Percentiles rank a stretch among this genome's conserved stretches.
Evolutionary conservation across 2,113 vertebrate genomes (phyloP).

Genomic region (Nicator chloris): DNA sequence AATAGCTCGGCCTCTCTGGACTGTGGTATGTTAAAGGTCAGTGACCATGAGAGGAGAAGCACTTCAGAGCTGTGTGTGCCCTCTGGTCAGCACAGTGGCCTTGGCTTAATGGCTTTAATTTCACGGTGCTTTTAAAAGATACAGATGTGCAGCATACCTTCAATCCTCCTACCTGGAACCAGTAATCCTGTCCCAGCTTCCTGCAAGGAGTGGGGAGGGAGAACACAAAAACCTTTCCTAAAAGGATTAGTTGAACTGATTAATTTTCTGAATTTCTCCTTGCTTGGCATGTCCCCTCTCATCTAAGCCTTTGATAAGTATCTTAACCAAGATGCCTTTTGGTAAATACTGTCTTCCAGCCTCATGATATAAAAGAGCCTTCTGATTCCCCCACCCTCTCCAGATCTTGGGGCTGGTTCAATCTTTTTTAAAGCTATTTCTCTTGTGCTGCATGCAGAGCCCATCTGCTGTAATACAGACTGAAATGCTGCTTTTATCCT

Average conservation of each 20-base stretch:
- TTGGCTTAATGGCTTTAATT: constrained; percentile 23
- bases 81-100: constrained; percentile 17
- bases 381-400: neutral
- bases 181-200: neutral
- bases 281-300: neutral
- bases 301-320: neutral
- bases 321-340: constrained; percentile 21
- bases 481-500: constrained; percentile 55
- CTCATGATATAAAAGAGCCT: neutral
- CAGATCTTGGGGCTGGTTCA: constrained; percentile 50
- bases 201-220: neutral
- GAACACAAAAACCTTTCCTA: neutral
- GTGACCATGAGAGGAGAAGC: neutral
- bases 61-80: neutral
- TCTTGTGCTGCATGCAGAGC: constrained; percentile 29
- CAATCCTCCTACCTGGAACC: constrained; percentile 3
- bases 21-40: constrained; percentile 36
- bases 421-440: constrained; percentile 45
- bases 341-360: neutral
- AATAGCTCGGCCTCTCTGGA: constrained; percentile 4
- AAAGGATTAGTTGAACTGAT: neutral
- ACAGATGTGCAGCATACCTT: neutral
- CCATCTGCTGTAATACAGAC: constrained; percentile 57
- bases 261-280: constrained; percentile 4
- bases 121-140: constrained; percentile 24